Percentiles rank a stretch among this genome's conserved stretches.
Conservation (phyloP, 1,140 invertebrate genomes). For the Lordiphosa mommai region DNA sequence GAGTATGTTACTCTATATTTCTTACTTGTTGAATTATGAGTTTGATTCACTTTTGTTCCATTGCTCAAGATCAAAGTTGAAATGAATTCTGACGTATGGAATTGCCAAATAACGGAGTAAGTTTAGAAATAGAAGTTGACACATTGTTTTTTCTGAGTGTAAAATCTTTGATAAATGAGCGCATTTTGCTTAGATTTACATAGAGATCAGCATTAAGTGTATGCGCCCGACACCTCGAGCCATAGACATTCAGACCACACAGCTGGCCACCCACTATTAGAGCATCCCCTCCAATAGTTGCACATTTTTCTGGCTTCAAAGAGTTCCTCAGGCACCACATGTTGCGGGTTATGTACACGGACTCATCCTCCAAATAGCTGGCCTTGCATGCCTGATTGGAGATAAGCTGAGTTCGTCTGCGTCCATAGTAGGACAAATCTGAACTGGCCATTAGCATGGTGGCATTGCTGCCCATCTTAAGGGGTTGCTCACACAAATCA, state of each 20-base stretch:
- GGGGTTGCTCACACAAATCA: not conserved
- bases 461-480: not conserved
- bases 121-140: no score
- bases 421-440: constrained; percentile 19
- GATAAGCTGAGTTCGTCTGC: constrained; percentile 10
- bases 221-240: constrained; percentile 5
- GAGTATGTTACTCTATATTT: no score
- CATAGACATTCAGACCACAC: constrained; percentile 23
- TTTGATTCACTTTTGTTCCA: no score
- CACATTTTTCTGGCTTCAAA: not conserved
- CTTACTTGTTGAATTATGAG: no score
- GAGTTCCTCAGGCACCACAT: constrained; percentile 28
- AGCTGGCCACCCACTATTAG: constrained; percentile 2
- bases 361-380: constrained; percentile 3
- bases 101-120: no score
- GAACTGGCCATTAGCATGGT: constrained; percentile 27
- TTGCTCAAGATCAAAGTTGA: no score
- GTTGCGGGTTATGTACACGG: constrained; percentile 8
- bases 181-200: not conserved
- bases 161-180: not conserved
- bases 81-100: no score
- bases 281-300: constrained; percentile 14
- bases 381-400: constrained; percentile 12
- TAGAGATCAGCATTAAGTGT: constrained; percentile 22
- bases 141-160: no score